phyloP scores from a whole-genome alignment of 2,113 vertebrate species.

The Heptranchias perlo region DNA sequence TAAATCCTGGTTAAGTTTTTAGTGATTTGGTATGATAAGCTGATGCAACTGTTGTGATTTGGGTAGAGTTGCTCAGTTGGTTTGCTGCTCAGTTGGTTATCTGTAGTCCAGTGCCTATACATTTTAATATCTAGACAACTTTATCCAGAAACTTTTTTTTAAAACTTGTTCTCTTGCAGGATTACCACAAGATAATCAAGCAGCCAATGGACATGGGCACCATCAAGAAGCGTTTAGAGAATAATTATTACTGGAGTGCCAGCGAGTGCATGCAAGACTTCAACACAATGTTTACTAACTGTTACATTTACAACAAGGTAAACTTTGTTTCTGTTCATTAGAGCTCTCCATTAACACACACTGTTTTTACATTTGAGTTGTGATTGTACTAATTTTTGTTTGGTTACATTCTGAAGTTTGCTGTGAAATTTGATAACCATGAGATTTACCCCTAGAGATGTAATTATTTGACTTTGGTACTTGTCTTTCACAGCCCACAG shows the following conservation, averaged over 20 bases:
- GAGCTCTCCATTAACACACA: background rate
- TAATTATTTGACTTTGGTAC: background rate
- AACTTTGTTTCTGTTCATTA: background rate
- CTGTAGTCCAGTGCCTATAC: background rate
- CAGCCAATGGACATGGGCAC: conserved; percentile 93
- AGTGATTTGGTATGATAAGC: background rate
- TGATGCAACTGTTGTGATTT: background rate
- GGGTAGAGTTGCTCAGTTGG: background rate
- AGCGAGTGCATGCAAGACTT: conserved; percentile 93
- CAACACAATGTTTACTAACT: conserved; percentile 97
- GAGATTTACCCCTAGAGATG: background rate
- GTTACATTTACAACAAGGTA: conserved; percentile 96
- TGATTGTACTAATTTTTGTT: background rate
- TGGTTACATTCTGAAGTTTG: background rate
- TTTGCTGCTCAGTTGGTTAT: background rate
- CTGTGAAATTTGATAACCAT: background rate
- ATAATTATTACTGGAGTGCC: conserved; percentile 78
- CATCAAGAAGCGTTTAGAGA: conserved; percentile 80
- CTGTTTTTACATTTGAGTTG: background rate
- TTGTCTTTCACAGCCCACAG: conserved; percentile 64
- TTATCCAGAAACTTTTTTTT: background rate
- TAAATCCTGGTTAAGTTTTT: background rate
- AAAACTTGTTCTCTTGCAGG: conserved; percentile 51
- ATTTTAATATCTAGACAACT: background rate
- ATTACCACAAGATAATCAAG: conserved; percentile 94